phyloP scores from a whole-genome alignment of 2,113 vertebrate genomes.

The Rana temporaria region DNA sequence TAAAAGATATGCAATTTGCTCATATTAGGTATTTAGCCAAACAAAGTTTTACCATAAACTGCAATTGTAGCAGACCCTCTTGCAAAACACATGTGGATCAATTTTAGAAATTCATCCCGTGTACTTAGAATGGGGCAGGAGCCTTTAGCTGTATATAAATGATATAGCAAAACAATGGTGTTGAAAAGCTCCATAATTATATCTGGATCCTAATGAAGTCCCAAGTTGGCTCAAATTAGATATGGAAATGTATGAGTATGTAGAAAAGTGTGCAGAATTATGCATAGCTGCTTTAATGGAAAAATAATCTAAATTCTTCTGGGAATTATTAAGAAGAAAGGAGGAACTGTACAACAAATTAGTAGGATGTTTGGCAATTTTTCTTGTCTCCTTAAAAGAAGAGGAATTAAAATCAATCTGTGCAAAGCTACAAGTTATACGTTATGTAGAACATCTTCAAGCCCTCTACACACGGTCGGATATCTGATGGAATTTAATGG shows the following conservation, averaged over 20 bases:
- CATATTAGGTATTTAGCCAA: background rate
- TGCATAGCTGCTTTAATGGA: slow-evolving; percentile 30
- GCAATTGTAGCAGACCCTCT: slow-evolving; percentile 5
- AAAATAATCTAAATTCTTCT: slow-evolving; percentile 21
- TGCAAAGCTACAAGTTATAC: background rate
- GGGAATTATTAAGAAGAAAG: background rate
- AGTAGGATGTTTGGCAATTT: background rate
- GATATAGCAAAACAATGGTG: slow-evolving; percentile 60
- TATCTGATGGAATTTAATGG: too few relatives aligned
- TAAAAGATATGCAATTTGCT: background rate
- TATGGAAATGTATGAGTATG: slow-evolving; percentile 55
- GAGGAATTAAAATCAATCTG: background rate
- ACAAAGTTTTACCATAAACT: slow-evolving; percentile 14
- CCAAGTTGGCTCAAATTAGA: slow-evolving; percentile 67
- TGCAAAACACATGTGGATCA: slow-evolving; percentile 25
- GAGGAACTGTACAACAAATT: slow-evolving; percentile 8
- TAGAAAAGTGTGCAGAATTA: slow-evolving; percentile 50
- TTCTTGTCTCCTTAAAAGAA: background rate
- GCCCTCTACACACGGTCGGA: too few relatives aligned
- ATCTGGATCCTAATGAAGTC: slow-evolving; percentile 62
- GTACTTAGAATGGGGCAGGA: slow-evolving; percentile 41
- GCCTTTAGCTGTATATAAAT: slow-evolving; percentile 59
- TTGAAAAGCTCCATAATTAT: slow-evolving; percentile 63
- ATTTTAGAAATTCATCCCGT: slow-evolving; percentile 33
- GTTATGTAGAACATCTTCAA: too few relatives aligned